Percentiles rank a stretch among this genome's conserved stretches.
Conservation (phyloP, 2,113 vertebrate genomes). For the Gnathonemus longibarbis region DNA sequence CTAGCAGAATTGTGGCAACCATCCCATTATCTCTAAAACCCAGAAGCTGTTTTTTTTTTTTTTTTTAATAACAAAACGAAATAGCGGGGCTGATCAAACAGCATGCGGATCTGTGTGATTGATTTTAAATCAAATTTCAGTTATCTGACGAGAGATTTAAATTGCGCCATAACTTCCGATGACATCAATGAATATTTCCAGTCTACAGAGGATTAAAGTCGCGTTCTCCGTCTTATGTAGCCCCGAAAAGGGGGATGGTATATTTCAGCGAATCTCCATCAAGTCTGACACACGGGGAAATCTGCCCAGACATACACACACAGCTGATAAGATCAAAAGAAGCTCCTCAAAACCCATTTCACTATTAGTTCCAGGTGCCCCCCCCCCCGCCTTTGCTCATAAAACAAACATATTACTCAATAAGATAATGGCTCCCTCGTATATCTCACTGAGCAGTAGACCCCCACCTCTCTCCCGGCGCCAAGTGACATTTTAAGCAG, state of each 20-base stretch:
- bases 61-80: neutral
- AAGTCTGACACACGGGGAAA: neutral
- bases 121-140: neutral
- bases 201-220: neutral
- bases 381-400: neutral
- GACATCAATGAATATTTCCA: neutral
- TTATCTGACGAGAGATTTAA: neutral
- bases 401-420: neutral
- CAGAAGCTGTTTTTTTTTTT: neutral
- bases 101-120: neutral
- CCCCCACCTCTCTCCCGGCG: neutral
- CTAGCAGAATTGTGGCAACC: neutral
- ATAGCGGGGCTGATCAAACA: neutral
- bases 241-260: neutral
- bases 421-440: neutral
- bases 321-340: neutral
- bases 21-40: neutral
- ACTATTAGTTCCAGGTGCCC: neutral
- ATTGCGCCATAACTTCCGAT: neutral
- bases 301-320: neutral
- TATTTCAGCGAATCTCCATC: neutral
- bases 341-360: neutral
- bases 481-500: conserved; percentile 1
- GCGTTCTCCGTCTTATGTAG: neutral
- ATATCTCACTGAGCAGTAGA: neutral